A percentile compares a stretch with the other conserved stretches of the same genome.
phyloP scores from a whole-genome alignment of 2,113 vertebrate species.

The Cyanoliseus patagonus region DNA sequence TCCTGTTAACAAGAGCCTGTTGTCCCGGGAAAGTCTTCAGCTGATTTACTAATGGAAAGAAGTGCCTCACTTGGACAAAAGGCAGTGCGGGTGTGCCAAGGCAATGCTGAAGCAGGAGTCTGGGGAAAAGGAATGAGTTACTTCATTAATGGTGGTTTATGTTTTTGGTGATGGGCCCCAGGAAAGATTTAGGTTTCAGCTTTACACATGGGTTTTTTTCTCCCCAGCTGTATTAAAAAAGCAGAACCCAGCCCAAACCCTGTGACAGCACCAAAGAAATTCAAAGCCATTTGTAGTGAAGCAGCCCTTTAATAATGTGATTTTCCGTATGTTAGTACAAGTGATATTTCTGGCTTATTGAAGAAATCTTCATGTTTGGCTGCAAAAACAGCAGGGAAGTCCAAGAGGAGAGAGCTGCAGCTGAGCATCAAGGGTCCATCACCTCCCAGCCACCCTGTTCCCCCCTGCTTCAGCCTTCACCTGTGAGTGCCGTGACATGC shows the following conservation, averaged over 20 bases:
- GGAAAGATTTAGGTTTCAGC: conserved; percentile 4
- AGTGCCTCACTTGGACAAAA: conserved; percentile 28
- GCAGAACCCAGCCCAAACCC: neutral
- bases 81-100: neutral
- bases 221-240: neutral
- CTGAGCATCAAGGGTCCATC: neutral
- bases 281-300: neutral
- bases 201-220: neutral
- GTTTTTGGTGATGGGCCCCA: neutral
- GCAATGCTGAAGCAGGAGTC: neutral
- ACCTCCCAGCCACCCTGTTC: accelerated
- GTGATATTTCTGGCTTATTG: neutral
- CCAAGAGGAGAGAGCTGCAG: neutral
- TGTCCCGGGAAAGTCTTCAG: neutral
- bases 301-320: neutral
- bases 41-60: conserved; percentile 39
- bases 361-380: neutral
- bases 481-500: accelerated
- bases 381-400: neutral
- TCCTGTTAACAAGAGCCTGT: neutral
- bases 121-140: conserved; percentile 5
- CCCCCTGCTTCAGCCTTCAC: neutral
- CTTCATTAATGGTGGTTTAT: neutral
- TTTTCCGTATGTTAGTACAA: neutral
- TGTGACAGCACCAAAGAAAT: neutral